phyloP scores from a whole-genome alignment of 2,113 vertebrate species.

The Macquaria ambigua region DNA sequence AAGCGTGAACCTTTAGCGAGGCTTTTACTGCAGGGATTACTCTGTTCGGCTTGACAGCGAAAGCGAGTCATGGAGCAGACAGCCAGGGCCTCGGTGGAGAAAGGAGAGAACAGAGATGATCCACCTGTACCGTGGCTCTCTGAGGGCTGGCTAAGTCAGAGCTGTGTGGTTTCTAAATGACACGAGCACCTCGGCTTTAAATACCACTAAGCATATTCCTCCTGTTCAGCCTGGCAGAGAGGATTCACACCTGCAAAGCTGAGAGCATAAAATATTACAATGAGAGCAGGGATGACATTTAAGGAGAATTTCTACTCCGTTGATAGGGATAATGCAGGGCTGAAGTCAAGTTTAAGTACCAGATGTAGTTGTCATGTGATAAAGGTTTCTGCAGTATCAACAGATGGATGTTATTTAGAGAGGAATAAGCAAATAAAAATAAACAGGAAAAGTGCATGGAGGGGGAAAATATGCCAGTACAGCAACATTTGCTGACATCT shows the following conservation, averaged over 20 bases:
- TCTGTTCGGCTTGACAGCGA: slow-evolving; percentile 60
- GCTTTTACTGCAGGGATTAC: slow-evolving; percentile 72
- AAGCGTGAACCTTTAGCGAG: slow-evolving; percentile 58
- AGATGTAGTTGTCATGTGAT: slow-evolving; percentile 61
- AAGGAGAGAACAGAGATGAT: slow-evolving; percentile 70
- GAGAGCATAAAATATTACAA: slow-evolving; percentile 45
- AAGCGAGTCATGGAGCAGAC: slow-evolving; percentile 68
- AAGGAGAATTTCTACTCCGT: slow-evolving; percentile 25
- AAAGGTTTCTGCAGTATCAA: slow-evolving; percentile 46
- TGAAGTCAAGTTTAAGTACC: slow-evolving; percentile 49
- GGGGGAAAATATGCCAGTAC: slow-evolving; percentile 1
- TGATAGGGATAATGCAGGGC: slow-evolving; percentile 41
- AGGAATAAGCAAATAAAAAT: slow-evolving; percentile 49
- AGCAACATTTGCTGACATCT: slow-evolving; percentile 38
- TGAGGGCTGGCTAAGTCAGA: slow-evolving; percentile 67
- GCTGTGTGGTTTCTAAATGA: slow-evolving; percentile 72
- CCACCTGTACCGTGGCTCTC: slow-evolving; percentile 72
- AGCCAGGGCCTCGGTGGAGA: slow-evolving; percentile 54
- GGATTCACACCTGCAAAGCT: slow-evolving; percentile 60
- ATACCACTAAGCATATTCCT: slow-evolving; percentile 60
- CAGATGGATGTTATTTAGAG: slow-evolving; percentile 63
- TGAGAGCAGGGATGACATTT: slow-evolving; percentile 60
- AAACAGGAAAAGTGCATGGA: slow-evolving; percentile 14
- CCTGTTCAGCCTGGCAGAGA: slow-evolving; percentile 56
- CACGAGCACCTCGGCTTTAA: slow-evolving; percentile 65